These are phyloP conservation scores for Allobates femoralis DNA, from an alignment of 2,797 vertebrate genomes.

Conservation along the genomic window DNA sequence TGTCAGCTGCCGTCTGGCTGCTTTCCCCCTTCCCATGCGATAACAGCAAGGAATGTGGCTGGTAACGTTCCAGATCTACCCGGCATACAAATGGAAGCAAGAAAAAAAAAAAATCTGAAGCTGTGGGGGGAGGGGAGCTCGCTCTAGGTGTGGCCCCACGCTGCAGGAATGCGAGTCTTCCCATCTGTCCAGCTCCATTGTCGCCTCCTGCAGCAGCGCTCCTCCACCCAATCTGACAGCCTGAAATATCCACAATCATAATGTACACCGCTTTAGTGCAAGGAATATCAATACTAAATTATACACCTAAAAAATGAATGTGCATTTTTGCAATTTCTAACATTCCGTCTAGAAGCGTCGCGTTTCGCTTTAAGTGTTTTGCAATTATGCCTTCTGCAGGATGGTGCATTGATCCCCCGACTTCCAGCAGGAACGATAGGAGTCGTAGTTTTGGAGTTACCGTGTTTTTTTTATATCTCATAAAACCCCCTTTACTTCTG, in stretches of 20 bases:
- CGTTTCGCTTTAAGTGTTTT: too few species aligned
- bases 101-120: background rate
- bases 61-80: constrained; percentile 11
- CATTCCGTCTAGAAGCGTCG: too few species aligned
- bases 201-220: background rate
- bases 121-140: background rate
- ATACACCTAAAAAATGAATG: too few species aligned
- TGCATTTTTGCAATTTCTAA: too few species aligned
- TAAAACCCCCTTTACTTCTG: too few species aligned
- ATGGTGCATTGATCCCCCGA: too few species aligned
- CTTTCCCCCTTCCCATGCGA: background rate
- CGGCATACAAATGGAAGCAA: background rate
- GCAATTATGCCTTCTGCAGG: too few species aligned
- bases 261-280: background rate
- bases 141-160: constrained; percentile 15
- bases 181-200: constrained; percentile 35
- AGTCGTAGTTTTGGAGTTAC: too few species aligned
- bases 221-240: background rate
- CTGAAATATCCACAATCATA: background rate
- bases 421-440: too few species aligned
- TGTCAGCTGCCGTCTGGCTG: constrained; percentile 28
- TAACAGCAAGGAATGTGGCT: constrained; percentile 21
- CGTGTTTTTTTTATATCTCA: too few species aligned
- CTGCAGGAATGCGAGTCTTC: background rate
- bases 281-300: background rate